A percentile compares a stretch with the other conserved stretches of the same genome.
Conservation (phyloP, 2,113 vertebrate species). For the Alethe diademata region DNA sequence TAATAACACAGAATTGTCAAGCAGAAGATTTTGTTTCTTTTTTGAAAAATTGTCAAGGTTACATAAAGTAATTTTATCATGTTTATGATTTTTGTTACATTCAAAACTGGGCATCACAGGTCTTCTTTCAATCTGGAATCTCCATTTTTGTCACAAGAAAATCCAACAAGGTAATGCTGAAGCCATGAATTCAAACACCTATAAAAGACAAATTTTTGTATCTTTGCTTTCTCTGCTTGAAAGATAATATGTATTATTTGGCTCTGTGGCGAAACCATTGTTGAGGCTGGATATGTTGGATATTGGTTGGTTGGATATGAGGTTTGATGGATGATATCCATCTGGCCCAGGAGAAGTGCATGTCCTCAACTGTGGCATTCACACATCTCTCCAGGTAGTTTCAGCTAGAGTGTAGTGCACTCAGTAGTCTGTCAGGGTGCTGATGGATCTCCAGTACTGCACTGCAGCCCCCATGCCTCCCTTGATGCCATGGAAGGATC, state of each 20-base stretch:
- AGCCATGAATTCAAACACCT: neutral
- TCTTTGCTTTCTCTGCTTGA: neutral
- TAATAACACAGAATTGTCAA: neutral
- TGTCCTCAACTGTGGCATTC: neutral
- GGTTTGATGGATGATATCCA: too few species aligned
- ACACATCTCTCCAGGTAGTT: neutral
- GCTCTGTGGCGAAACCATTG: neutral
- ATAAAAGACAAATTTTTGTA: neutral
- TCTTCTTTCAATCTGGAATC: neutral
- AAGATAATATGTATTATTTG: neutral
- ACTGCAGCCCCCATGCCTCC: neutral
- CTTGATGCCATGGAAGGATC: fast-evolving
- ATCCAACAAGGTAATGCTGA: neutral
- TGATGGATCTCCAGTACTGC: neutral
- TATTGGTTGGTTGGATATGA: too few species aligned
- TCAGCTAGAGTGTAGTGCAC: neutral
- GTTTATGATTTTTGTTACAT: neutral
- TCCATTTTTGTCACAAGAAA: neutral
- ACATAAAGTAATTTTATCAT: neutral
- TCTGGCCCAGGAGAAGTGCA: neutral
- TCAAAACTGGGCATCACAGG: neutral
- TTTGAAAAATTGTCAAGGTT: neutral
- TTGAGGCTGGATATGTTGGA: neutral
- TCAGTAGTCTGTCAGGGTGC: fast-evolving
- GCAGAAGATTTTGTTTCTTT: neutral